Base-by-base conservation (phyloP, 2,888 invertebrate species). In the Stenurella melanura region DNA sequence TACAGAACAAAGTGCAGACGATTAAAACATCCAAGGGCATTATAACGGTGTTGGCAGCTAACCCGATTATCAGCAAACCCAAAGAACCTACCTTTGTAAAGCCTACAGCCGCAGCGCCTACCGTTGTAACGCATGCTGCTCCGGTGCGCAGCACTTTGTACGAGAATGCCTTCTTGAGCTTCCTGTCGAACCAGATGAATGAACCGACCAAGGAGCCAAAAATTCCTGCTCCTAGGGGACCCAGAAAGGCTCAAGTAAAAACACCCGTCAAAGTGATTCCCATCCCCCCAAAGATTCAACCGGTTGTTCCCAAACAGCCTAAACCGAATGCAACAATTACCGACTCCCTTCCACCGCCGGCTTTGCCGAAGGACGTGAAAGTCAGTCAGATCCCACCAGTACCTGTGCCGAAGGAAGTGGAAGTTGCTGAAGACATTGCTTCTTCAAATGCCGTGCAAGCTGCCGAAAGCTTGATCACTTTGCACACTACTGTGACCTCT, bases 1-100 rank as follows among this genome's bases (percentile, higher is more conserved):
- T 81, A 61, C 75, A 78, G 26, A 81, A 74, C 19, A 84, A 83
- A 63, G 82, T 86, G 19, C 83, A 86, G 78, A 86, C 85, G 0
- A 85, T 86, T 26, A 83, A 83, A 75, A 85, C 86, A 0, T 83
- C 83, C 0, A 84, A 83, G 71, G 86, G 86, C 17, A 84, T 83
- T 21, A 82, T 86, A 34, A 85, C 86, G 12, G 80, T 86, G 30
- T 50, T 85, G 30, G 83, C 82, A 17, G 69, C 81, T 17, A 80
- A 71, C 21, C 76, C 83, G 12, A 69, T 81, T 0, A 73, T 71
- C 15, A 56, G 66, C 21, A 78, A 80, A 63, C 73, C 78, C 5
- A 77, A 75, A 12, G 69, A 70, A 12, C 34, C 57, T 1, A 74
- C 38, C 26, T 34, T 34, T 34, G 30, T 34, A 9, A 34, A 2